Base-by-base conservation (phyloP, 1,140 invertebrate genomes). In the Vanessa atalanta region DNA sequence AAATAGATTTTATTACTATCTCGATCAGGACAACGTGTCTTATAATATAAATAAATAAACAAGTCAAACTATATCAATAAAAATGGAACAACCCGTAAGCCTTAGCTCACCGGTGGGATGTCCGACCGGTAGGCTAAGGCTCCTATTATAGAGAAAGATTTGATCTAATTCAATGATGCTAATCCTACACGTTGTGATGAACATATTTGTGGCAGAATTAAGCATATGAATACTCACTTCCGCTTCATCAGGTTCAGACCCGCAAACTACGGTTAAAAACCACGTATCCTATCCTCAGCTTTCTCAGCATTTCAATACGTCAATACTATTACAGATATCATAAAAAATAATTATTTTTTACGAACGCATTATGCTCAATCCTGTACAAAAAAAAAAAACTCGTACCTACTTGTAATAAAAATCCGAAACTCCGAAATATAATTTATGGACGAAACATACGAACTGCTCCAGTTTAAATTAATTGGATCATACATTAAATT, bases 401-500 rank as follows among this genome's bases (percentile, higher is more conserved):
- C 65, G 26, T 55, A 16, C 0, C 51, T 6, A 26, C 57, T 31
- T n/a, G 53, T 43, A 43, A 69, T 69, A 69, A 60, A 69, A 69
- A 64, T 73, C 66, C 47, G 72, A 69, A 73, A 73, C 72, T 74
- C 69, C 72, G 61, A 64, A 74, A 65, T 37, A 57, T 65, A 69
- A 65, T 74, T 74, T 74, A 61, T 69, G 43, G 31, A 65, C 37
- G 53, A 73, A 69, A 69, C 26, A 73, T 65, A 65, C 69, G 69
- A 66, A 76, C 20, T 83, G 82, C 82, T 83, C 82, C 82, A 83
- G 78, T 84, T 84, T 84, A 80, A 79, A 81, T 83, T 84, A 84
- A 84, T 84, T 80, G 80, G 78, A 78, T 79, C 76, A 77, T 78
- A 75, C 76, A 78, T 78, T 80, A 77, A 83, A 81, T 78, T 75